These are phyloP conservation scores for Myripristis jacobus DNA, from an alignment of 2,797 vertebrate genomes.

Conservation along the genomic window DNA sequence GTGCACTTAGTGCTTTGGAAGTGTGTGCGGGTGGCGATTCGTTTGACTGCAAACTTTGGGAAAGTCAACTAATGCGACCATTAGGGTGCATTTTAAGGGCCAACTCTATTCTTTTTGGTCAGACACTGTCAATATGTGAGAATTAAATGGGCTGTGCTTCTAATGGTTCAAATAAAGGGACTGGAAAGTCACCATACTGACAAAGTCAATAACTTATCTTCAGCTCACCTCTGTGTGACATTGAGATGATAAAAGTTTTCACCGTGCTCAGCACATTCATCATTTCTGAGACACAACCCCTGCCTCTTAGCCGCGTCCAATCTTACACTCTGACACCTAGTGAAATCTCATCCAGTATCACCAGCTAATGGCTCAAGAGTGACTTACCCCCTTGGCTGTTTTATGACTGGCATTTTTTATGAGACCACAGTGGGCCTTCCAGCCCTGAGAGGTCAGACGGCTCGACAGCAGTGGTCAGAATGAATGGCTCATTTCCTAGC, in stretches of 20 bases:
- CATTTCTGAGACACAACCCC: conserved; percentile 44
- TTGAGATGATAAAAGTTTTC: conserved; percentile 25
- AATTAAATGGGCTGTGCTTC: conserved; percentile 26
- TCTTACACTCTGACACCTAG: conserved; percentile 76
- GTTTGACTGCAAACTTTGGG: conserved; percentile 73
- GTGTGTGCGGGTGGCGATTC: conserved; percentile 66
- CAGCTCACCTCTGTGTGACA: conserved; percentile 22
- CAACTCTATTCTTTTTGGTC: conserved; percentile 35
- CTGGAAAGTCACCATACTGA: conserved; percentile 24
- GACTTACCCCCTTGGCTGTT: conserved; percentile 74
- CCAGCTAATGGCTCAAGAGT: conserved; percentile 71
- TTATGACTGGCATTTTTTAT: conserved; percentile 80
- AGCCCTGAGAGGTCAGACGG: conserved; percentile 74
- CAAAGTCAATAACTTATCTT: conserved; percentile 36
- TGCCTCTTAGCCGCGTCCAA: conserved; percentile 55
- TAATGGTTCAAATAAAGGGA: conserved; percentile 35
- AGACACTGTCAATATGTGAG: neutral
- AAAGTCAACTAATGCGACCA: conserved; percentile 74
- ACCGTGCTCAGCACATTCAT: conserved; percentile 53
- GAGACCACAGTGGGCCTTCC: conserved; percentile 74
- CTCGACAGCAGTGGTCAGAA: conserved; percentile 73
- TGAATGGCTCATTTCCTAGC: conserved; percentile 77
- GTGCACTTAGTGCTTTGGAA: conserved; percentile 72
- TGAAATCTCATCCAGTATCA: conserved; percentile 79
- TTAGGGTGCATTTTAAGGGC: conserved; percentile 65